Conservation (phyloP, 2,888 invertebrate species). For the Himalopsyche japonica region DNA sequence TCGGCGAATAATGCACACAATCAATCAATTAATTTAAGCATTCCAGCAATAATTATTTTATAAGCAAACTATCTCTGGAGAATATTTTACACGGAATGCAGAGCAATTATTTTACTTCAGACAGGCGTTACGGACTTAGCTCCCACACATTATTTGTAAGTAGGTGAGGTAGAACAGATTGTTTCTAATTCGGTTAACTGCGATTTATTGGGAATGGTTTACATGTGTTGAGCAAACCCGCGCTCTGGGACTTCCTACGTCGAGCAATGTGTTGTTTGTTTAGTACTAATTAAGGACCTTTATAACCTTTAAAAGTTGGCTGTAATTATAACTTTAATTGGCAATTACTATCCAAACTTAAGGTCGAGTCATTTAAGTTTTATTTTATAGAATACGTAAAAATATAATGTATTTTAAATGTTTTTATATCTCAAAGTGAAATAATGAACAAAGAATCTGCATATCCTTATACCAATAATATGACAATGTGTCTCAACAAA, state of each 20-base stretch:
- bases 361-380: background rate
- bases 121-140: background rate
- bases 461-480: too few species aligned
- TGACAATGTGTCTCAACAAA: too few species aligned
- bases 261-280: background rate
- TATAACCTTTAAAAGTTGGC: background rate
- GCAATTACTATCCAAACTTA: background rate
- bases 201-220: conserved; percentile 22
- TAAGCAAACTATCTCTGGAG: background rate
- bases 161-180: conserved; percentile 23
- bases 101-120: background rate
- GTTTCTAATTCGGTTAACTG: conserved; percentile 27
- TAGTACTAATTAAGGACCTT: background rate
- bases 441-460: too few species aligned
- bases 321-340: background rate
- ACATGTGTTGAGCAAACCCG: background rate
- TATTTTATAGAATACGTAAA: background rate
- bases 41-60: background rate
- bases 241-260: background rate
- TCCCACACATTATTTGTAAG: conserved; percentile 18
- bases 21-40: too few species aligned
- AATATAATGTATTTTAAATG: too few species aligned
- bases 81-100: background rate
- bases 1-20: too few species aligned
- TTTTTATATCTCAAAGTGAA: too few species aligned